Base-by-base conservation (phyloP, 2,113 vertebrate species). In the Athene cunicularia region DNA sequence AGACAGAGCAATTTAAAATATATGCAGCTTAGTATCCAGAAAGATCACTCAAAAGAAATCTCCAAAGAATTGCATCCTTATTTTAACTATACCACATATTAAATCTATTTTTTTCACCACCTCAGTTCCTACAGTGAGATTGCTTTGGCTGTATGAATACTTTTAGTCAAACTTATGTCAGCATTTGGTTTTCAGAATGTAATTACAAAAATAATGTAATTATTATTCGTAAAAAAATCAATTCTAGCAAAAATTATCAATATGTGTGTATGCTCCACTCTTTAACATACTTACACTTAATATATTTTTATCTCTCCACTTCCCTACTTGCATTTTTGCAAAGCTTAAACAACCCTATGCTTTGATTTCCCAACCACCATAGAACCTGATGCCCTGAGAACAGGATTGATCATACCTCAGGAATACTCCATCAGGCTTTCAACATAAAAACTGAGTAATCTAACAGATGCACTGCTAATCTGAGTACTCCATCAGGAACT, bases 61-160 rank as follows among this genome's bases (percentile, higher is more conserved):
- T 59, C 6, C 8, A 47, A 47, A 83, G n/a, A 76, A 68, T 64
- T 7, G 56, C 9, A 80, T 23, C 11, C 16, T 77, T 60, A 84
- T 73, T 89, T 93, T 76, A 68, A 43, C 21, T 66, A 20, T 30
- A 11, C 7, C 62, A 45, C 0, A 1, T 75, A 71, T 35, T 70
- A 53, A 62, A 2, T 77, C 3, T 13, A 3, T 8, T 43, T 77
- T 77, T 74, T 28, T 21, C 43, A 81, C 13, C 9, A 26, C 5
- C 5, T 56, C 0, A 0, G 16, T 77, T 77, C 14, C 18, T 70
- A 35, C 23, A 39, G 27, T 81, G 6, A 35, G 7, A 58, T 58
- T 74, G 2, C 21, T 90, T 90, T 12, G 6, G 5, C 14, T 70
- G 4, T 64, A 60, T 80, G 13, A 89, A 37, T n/a, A 64, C 6